phyloP scores from a whole-genome alignment of 2,113 vertebrate species.

The Dipodomys merriami region DNA sequence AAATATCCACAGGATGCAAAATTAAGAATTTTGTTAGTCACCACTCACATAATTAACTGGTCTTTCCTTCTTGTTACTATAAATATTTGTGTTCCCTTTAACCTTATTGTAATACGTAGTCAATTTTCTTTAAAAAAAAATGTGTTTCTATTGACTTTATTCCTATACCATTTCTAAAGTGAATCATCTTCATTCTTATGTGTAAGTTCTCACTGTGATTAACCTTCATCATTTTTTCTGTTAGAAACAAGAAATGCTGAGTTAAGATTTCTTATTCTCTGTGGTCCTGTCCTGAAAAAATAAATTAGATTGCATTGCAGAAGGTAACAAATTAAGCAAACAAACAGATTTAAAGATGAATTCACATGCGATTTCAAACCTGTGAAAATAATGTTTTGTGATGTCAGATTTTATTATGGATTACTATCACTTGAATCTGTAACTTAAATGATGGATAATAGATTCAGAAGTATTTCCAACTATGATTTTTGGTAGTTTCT shows the following conservation, averaged over 20 bases:
- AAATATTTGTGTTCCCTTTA: neutral
- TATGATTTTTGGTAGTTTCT: neutral
- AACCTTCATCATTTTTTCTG: neutral
- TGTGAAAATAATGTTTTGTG: neutral
- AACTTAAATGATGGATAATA: neutral
- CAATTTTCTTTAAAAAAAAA: neutral
- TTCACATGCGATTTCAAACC: constrained; percentile 1
- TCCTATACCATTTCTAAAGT: neutral
- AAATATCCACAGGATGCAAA: constrained; percentile 76
- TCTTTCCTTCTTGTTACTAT: neutral
- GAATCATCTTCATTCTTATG: neutral
- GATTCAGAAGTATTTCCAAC: neutral
- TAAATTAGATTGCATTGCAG: neutral
- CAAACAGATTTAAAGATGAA: neutral
- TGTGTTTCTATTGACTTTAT: neutral
- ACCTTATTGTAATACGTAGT: neutral
- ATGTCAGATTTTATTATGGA: neutral
- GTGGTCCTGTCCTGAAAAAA: constrained; percentile 10
- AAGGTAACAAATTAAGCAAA: neutral
- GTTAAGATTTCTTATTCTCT: constrained; percentile 21
- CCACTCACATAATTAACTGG: neutral
- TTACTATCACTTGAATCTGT: neutral
- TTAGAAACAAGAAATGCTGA: neutral
- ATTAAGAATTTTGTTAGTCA: constrained; percentile 43
- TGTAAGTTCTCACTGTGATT: neutral